phyloP scores from a whole-genome alignment of 2,888 invertebrate genomes.

The Caenorhabditis becei region DNA sequence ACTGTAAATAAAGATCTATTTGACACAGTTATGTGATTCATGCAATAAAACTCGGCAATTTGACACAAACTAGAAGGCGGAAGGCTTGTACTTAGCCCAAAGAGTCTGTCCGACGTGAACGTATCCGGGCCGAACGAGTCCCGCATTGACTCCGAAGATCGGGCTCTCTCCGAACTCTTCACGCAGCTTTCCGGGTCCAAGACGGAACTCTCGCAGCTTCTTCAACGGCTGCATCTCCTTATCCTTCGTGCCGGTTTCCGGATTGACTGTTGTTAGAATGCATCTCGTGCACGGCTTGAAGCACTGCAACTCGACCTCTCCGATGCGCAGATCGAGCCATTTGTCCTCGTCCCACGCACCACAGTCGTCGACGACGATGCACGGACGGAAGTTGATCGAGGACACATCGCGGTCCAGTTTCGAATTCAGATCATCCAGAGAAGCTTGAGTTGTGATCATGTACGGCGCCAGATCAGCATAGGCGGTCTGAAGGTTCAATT shows the following conservation, averaged over 20 bases:
- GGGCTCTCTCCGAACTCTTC: slow-evolving; percentile 67
- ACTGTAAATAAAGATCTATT: slow-evolving; percentile 27
- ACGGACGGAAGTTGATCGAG: slow-evolving; percentile 77
- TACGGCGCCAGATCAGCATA: slow-evolving; percentile 75
- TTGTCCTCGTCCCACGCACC: slow-evolving; percentile 77
- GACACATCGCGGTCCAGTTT: slow-evolving; percentile 59
- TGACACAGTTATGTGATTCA: neutral
- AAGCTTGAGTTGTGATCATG: slow-evolving; percentile 74
- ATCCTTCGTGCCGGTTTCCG: slow-evolving; percentile 65
- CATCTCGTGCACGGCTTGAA: slow-evolving; percentile 78
- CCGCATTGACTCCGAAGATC: slow-evolving; percentile 73
- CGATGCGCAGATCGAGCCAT: slow-evolving; percentile 77
- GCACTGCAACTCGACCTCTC: slow-evolving; percentile 75
- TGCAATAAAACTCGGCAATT: neutral
- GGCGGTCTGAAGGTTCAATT: slow-evolving; percentile 63
- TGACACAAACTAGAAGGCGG: slow-evolving; percentile 35
- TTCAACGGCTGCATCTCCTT: slow-evolving; percentile 70
- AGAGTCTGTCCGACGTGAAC: slow-evolving; percentile 72
- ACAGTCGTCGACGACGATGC: slow-evolving; percentile 73
- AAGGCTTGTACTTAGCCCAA: slow-evolving; percentile 70
- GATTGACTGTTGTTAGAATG: slow-evolving; percentile 69
- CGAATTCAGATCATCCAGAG: slow-evolving; percentile 74
- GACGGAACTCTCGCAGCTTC: slow-evolving; percentile 70
- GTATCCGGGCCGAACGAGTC: slow-evolving; percentile 61
- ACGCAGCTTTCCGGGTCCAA: slow-evolving; percentile 69